Percentiles rank a stretch among this genome's conserved stretches.
phyloP scores from a whole-genome alignment of 2,888 invertebrate genomes.

The Dasysyrphus tricinctus region DNA sequence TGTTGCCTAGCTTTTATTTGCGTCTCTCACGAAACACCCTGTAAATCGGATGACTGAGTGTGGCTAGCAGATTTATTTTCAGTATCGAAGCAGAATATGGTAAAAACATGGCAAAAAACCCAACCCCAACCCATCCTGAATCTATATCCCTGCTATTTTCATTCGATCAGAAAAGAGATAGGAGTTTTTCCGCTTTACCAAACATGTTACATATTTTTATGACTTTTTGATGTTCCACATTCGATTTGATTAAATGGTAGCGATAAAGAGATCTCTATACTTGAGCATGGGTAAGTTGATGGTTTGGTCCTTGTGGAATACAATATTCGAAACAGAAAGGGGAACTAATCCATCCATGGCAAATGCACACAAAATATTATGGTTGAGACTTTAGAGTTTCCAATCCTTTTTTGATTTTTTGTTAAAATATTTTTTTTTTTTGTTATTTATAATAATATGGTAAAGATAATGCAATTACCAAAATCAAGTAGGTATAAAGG shows the following conservation, averaged over 20 bases:
- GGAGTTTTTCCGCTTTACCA: constrained; percentile 74
- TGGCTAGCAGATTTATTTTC: constrained; percentile 67
- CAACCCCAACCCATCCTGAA: background rate
- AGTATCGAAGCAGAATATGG: constrained; percentile 40
- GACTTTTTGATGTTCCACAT: constrained; percentile 75
- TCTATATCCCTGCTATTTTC: constrained; percentile 62
- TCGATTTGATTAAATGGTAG: constrained; percentile 75
- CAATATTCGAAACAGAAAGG: constrained; percentile 13
- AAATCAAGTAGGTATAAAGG: too few species aligned
- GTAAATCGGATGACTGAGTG: constrained; percentile 11
- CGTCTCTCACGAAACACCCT: background rate
- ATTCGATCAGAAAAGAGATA: constrained; percentile 71
- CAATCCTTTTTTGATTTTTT: background rate
- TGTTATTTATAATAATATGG: too few species aligned
- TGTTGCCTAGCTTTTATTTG: too few species aligned
- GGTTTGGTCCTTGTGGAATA: constrained; percentile 39
- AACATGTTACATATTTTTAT: constrained; percentile 75
- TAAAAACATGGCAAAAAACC: constrained; percentile 28
- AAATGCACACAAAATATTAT: background rate
- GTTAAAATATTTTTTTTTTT: too few species aligned
- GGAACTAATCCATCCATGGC: constrained; percentile 27
- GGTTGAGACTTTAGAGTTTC: constrained; percentile 22
- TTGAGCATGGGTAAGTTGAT: constrained; percentile 56
- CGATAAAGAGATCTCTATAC: constrained; percentile 67
- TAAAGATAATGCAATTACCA: too few species aligned